These are phyloP conservation scores for Andrena trimmerana DNA, from an alignment of 2,888 invertebrate genomes.

Conservation along the genomic window DNA sequence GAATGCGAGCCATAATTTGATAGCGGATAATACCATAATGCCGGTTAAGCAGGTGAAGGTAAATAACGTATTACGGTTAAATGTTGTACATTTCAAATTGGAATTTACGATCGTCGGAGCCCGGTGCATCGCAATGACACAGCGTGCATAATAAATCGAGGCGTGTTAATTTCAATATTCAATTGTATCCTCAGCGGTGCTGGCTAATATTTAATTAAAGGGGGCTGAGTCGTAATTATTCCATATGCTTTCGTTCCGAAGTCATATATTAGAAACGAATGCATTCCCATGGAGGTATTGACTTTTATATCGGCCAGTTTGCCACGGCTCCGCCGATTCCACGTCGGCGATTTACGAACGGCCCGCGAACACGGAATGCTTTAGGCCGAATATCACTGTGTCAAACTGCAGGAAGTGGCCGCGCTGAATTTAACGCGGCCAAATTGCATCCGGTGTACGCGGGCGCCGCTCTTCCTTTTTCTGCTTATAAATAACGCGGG, in stretches of 20 bases:
- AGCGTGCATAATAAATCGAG: slow-evolving; percentile 26
- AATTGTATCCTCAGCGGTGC: slow-evolving; percentile 7
- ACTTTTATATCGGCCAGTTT: neutral
- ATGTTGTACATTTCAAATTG: slow-evolving; percentile 29
- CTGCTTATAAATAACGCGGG: slow-evolving; percentile 57
- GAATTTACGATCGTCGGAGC: slow-evolving; percentile 32
- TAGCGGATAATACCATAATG: slow-evolving; percentile 45
- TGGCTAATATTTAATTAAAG: slow-evolving; percentile 30
- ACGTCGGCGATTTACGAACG: neutral
- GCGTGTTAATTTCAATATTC: slow-evolving; percentile 31
- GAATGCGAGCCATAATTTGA: slow-evolving; percentile 38
- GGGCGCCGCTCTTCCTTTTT: slow-evolving; percentile 47
- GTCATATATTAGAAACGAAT: neutral
- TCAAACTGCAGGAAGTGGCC: slow-evolving; percentile 56
- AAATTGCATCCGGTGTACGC: slow-evolving; percentile 67
- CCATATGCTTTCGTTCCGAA: neutral
- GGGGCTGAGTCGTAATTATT: neutral
- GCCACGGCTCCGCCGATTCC: neutral
- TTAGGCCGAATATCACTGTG: slow-evolving; percentile 38
- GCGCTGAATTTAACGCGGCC: slow-evolving; percentile 60
- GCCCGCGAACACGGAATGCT: slow-evolving; percentile 26
- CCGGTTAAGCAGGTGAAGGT: slow-evolving; percentile 30
- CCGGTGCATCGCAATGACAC: neutral
- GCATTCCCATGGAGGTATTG: neutral
- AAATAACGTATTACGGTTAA: slow-evolving; percentile 28